Conservation (phyloP, 2,797 vertebrate genomes). For the Orestias chungarensis region DNA sequence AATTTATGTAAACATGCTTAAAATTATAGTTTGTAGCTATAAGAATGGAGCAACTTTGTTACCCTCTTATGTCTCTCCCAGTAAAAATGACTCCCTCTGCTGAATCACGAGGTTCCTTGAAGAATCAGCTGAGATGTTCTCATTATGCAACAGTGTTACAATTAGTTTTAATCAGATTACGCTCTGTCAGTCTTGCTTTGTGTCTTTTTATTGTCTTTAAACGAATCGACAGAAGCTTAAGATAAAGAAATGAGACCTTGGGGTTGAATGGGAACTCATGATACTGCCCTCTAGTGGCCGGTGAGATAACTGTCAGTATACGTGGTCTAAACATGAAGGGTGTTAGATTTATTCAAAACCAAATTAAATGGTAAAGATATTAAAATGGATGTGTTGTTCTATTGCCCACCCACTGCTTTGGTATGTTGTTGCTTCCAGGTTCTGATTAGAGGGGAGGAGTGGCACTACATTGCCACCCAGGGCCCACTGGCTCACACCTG, state of each 20-base stretch:
- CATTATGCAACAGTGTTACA: conserved; percentile 38
- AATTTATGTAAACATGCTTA: not conserved
- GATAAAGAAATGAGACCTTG: conserved; percentile 1
- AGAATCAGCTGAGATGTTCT: conserved; percentile 47
- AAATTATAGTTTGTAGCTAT: conserved; percentile 3
- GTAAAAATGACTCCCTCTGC: conserved; percentile 40
- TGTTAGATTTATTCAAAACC: not conserved
- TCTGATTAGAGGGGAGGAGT: conserved; percentile 90
- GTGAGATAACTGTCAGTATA: not conserved
- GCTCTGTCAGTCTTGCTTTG: conserved; percentile 20
- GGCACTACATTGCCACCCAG: conserved; percentile 98
- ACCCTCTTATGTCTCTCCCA: conserved; percentile 60
- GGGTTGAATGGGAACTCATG: conserved; percentile 1
- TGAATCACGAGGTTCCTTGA: conserved; percentile 56
- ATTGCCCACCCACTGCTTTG: conserved; percentile 35
- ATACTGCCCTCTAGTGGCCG: conserved; percentile 61
- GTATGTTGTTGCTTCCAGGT: conserved; percentile 79
- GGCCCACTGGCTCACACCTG: conserved; percentile 93
- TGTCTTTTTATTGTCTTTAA: conserved; percentile 33
- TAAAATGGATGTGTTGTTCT: conserved; percentile 1
- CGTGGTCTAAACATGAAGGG: not conserved
- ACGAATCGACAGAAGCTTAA: conserved; percentile 11
- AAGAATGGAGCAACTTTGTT: conserved; percentile 36
- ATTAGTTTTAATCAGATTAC: conserved; percentile 12
- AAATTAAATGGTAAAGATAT: not conserved